phyloP scores from a whole-genome alignment of 2,888 invertebrate genomes.

The Caenorhabditis imperialis region DNA sequence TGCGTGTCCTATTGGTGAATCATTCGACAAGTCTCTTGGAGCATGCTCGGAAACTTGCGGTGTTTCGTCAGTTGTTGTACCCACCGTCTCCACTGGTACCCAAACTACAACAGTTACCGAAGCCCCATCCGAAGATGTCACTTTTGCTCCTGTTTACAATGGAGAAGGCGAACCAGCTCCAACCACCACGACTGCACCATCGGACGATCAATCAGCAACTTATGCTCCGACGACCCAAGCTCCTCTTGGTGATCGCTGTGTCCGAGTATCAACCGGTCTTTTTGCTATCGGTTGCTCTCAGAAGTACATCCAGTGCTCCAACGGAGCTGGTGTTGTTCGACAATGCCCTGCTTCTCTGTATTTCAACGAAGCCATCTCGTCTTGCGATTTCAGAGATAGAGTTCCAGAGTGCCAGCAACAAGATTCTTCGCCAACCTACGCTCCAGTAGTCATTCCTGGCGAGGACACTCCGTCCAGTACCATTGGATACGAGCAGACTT shows the following conservation, averaged over 20 bases:
- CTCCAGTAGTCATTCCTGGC: conserved; percentile 11
- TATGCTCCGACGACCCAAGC: conserved; percentile 4
- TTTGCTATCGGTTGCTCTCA: conserved; percentile 47
- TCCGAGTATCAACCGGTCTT: conserved; percentile 2
- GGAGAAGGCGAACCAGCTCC: neutral
- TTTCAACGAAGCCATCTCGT: conserved; percentile 8
- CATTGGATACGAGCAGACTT: neutral
- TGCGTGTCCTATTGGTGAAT: conserved; percentile 61
- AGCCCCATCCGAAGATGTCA: neutral
- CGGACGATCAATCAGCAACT: conserved; percentile 12
- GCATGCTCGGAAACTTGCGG: conserved; percentile 51
- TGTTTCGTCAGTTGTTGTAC: conserved; percentile 4
- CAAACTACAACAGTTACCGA: neutral
- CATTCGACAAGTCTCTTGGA: conserved; percentile 41
- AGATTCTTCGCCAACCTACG: neutral
- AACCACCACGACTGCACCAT: conserved; percentile 6
- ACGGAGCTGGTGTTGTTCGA: conserved; percentile 35
- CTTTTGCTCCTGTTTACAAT: neutral
- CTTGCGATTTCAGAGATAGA: conserved; percentile 23
- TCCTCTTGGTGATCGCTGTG: conserved; percentile 28
- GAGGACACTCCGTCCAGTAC: conserved; percentile 2
- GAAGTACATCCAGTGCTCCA: conserved; percentile 45
- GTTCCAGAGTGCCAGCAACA: conserved; percentile 26
- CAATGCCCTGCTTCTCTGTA: conserved; percentile 24
- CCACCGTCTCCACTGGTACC: conserved; percentile 10